Evolutionary conservation across 2,797 vertebrate genomes (phyloP).

Genomic region (Pteronotus mesoamericanus): DNA sequence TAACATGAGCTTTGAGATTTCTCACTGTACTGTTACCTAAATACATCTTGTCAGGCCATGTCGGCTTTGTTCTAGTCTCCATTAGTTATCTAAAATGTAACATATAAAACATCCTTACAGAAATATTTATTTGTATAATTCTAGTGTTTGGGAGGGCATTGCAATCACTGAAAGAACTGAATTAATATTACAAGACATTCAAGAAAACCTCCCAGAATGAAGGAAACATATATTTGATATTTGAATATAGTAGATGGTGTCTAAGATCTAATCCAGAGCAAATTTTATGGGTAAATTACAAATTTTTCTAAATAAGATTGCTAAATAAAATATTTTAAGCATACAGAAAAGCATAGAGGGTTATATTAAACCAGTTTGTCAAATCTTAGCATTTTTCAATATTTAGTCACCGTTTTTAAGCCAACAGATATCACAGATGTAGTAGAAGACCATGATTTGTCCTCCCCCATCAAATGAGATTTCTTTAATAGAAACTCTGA

Average conservation of each 20-base stretch:
- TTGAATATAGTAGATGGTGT: conserved; percentile 33
- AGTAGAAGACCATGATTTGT: background rate
- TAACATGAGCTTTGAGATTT: background rate
- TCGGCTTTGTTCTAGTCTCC: background rate
- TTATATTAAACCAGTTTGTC: background rate
- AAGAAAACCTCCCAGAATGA: background rate
- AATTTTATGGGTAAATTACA: conserved; percentile 60
- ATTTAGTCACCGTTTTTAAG: background rate
- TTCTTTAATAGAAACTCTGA: conserved; percentile 69
- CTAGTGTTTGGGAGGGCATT: background rate
- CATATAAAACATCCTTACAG: background rate
- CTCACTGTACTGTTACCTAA: background rate
- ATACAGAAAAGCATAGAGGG: background rate
- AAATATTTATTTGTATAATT: background rate
- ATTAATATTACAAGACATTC: background rate
- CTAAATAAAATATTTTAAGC: background rate
- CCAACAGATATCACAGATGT: background rate
- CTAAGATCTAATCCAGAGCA: conserved; percentile 56
- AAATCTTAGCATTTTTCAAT: background rate
- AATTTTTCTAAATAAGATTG: conserved; percentile 62
- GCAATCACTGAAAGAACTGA: background rate
- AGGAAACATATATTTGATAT: conserved; percentile 32
- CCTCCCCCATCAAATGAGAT: background rate
- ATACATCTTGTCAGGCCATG: background rate
- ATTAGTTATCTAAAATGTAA: background rate